Evolutionary conservation across 2,113 vertebrate species (phyloP).

Genomic region (human): GRCh38 chr1:114814001-114814500

Average conservation of each 20-base stretch:
- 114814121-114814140: conserved; percentile 86
- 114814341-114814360: conserved; percentile 41
- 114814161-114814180: conserved; percentile 83
- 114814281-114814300: neutral
- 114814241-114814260: conserved; percentile 57
- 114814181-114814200: conserved; percentile 84
- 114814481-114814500: neutral
- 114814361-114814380: conserved; percentile 33
- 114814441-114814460: neutral
- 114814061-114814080: conserved; percentile 84
- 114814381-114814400: neutral
- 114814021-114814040: conserved; percentile 78
- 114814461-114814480: conserved; percentile 15
- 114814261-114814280: conserved; percentile 31
- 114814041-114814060: conserved; percentile 80
- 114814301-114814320: conserved; percentile 20
- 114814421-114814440: neutral
- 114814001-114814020: conserved; percentile 78
- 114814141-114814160: conserved; percentile 89
- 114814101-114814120: conserved; percentile 83
- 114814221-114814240: conserved; percentile 60
- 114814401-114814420: neutral
- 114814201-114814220: conserved; percentile 71
- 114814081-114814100: conserved; percentile 85
- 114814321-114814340: conserved; percentile 37